A percentile compares a stretch with the other conserved stretches of the same genome.
Conservation (phyloP, 1,140 invertebrate species). For the Brachionus manjavacas region DNA sequence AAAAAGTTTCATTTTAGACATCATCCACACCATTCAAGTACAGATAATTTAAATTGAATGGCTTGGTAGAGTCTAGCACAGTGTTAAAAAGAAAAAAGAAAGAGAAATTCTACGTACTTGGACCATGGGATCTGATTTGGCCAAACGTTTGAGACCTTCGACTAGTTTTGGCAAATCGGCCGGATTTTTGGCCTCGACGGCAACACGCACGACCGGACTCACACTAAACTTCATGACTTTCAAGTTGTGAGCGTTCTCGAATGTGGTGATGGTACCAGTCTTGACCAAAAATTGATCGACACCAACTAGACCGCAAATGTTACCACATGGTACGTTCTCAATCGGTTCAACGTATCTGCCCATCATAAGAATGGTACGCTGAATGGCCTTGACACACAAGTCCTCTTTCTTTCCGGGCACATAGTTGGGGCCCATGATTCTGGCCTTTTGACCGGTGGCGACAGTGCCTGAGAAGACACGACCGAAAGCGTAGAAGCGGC, state of each 20-base stretch:
- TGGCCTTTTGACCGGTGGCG: slow-evolving; percentile 80
- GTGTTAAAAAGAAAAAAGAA: too few relatives aligned
- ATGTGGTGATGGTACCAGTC: slow-evolving; percentile 97
- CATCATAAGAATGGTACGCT: slow-evolving; percentile 98
- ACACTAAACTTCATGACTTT: slow-evolving; percentile 83
- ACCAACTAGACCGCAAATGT: slow-evolving; percentile 98
- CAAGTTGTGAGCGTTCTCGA: slow-evolving; percentile 99
- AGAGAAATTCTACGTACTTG: slow-evolving; percentile 48
- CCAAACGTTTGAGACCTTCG: slow-evolving; percentile 91
- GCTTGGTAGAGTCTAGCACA: not conserved
- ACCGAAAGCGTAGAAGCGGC: slow-evolving; percentile 98
- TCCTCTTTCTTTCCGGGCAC: slow-evolving; percentile 96
- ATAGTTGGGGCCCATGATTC: slow-evolving; percentile 85
- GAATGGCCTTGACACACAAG: slow-evolving; percentile 96
- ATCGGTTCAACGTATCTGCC: slow-evolving; percentile 98
- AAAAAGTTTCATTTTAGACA: slow-evolving; percentile 4
- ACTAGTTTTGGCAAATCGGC: slow-evolving; percentile 97
- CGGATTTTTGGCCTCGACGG: slow-evolving; percentile 98
- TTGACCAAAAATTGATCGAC: slow-evolving; percentile 99
- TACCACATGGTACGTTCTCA: slow-evolving; percentile 97
- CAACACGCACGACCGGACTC: slow-evolving; percentile 96
- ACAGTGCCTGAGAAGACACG: slow-evolving; percentile 97
- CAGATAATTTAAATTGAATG: not conserved
- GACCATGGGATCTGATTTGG: slow-evolving; percentile 99
- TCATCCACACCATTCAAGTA: slow-evolving; percentile 22